A percentile compares a stretch with the other conserved stretches of the same genome.
Evolutionary conservation across 1,140 invertebrate species (phyloP).

Genomic region (Rhynchophorus ferrugineus): DNA sequence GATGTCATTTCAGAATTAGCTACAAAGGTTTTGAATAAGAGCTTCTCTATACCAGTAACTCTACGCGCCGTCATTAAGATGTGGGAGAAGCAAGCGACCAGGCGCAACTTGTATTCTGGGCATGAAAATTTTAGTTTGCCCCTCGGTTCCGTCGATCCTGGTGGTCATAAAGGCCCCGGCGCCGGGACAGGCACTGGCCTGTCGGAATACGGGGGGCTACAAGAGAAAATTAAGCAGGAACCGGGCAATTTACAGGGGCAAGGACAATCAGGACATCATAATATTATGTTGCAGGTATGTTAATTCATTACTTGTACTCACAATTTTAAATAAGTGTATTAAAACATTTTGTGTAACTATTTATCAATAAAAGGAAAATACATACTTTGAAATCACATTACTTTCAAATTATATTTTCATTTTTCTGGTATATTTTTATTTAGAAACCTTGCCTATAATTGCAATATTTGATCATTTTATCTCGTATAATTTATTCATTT

Average conservation of each 20-base stretch:
- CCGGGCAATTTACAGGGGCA: constrained; percentile 37
- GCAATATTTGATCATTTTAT: too few relatives aligned
- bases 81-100: constrained; percentile 45
- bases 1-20: constrained; percentile 67
- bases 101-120: constrained; percentile 35
- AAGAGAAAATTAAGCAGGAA: constrained; percentile 49
- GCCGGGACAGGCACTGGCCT: constrained; percentile 41
- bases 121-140: constrained; percentile 43
- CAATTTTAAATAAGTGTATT: too few relatives aligned
- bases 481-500: too few relatives aligned
- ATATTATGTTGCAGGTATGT: constrained; percentile 11
- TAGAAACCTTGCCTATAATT: too few relatives aligned
- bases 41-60: constrained; percentile 84
- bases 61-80: constrained; percentile 50
- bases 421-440: too few relatives aligned
- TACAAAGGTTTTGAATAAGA: constrained; percentile 81
- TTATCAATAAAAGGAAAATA: not conserved
- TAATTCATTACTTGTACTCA: not conserved
- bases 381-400: not conserved
- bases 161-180: constrained; percentile 41
- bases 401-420: too few relatives aligned
- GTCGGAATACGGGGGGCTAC: constrained; percentile 45
- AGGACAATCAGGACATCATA: constrained; percentile 6
- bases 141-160: constrained; percentile 40
- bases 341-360: too few relatives aligned